Percentiles rank a stretch among this genome's conserved stretches.
These are phyloP conservation scores for Ctenodactylus gundi DNA, from an alignment of 2,113 vertebrate species.

Conservation along the genomic window DNA sequence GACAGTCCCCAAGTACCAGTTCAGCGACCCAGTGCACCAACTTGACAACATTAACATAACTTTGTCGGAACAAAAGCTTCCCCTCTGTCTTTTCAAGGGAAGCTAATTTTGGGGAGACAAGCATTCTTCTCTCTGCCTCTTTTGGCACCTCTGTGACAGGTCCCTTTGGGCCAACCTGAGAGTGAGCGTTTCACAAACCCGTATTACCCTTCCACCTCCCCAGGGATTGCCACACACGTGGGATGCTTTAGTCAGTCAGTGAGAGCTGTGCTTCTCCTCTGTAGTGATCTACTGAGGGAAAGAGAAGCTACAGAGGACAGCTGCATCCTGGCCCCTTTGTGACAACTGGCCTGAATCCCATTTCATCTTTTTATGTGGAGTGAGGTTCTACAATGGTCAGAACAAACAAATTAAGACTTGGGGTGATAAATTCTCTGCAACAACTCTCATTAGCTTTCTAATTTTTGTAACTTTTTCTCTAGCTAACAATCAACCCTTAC, in stretches of 20 bases:
- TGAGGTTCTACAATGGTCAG: background rate
- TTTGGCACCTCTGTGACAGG: background rate
- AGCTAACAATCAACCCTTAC: background rate
- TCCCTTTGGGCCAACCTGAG: conserved; percentile 10
- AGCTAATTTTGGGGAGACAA: conserved; percentile 43
- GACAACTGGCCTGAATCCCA: background rate
- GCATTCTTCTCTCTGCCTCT: conserved; percentile 3
- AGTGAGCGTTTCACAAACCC: conserved; percentile 6
- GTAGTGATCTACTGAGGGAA: background rate
- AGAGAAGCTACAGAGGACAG: background rate
- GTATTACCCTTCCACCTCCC: background rate
- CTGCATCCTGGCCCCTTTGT: background rate
- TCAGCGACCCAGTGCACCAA: conserved; percentile 58
- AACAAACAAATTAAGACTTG: background rate
- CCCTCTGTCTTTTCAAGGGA: conserved; percentile 48
- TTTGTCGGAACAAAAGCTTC: conserved; percentile 62
- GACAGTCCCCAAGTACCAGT: conserved; percentile 74
- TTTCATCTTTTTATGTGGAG: background rate
- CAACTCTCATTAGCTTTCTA: background rate
- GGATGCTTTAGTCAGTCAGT: background rate
- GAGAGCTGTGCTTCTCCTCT: background rate
- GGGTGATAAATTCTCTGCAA: no score
- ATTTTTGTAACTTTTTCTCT: background rate
- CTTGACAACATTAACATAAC: conserved; percentile 69
- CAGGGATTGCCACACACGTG: background rate